These are phyloP conservation scores for Marmota monax DNA, from an alignment of 2,113 vertebrate species.

Conservation along the genomic window DNA sequence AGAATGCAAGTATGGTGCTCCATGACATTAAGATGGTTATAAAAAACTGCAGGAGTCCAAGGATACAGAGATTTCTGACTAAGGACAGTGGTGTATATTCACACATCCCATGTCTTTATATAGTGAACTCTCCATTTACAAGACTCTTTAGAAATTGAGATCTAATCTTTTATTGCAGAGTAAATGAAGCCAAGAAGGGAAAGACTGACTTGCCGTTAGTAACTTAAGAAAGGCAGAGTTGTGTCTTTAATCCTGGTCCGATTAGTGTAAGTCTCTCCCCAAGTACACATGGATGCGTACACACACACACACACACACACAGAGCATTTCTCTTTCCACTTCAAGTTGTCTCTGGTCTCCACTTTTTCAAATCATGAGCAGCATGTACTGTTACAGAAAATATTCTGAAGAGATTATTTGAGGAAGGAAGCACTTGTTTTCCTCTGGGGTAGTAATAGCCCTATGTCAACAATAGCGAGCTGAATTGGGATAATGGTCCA, in stretches of 20 bases:
- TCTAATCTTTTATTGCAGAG: not conserved
- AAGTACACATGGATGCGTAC: too few species aligned
- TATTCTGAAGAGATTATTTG: conserved; percentile 49
- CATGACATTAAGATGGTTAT: not conserved
- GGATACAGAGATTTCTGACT: not conserved
- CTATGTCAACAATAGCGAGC: not conserved
- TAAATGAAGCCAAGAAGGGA: conserved; percentile 24
- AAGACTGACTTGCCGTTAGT: not conserved
- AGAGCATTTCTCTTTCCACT: conserved; percentile 1
- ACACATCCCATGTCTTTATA: not conserved
- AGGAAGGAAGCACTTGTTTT: conserved; percentile 56
- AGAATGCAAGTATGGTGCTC: not conserved
- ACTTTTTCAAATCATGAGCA: not conserved
- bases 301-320: not conserved
- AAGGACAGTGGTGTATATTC: not conserved
- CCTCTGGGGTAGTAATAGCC: not conserved
- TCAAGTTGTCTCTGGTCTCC: not conserved
- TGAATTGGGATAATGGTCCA: not conserved
- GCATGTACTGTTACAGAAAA: not conserved
- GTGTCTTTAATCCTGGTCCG: not conserved
- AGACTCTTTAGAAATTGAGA: conserved; percentile 44
- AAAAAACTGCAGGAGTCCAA: not conserved
- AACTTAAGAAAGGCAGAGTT: not conserved
- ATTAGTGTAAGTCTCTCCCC: not conserved
- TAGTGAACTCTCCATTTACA: conserved; percentile 40